Conservation (phyloP, 2,113 vertebrate genomes). For the Notechis scutatus region DNA sequence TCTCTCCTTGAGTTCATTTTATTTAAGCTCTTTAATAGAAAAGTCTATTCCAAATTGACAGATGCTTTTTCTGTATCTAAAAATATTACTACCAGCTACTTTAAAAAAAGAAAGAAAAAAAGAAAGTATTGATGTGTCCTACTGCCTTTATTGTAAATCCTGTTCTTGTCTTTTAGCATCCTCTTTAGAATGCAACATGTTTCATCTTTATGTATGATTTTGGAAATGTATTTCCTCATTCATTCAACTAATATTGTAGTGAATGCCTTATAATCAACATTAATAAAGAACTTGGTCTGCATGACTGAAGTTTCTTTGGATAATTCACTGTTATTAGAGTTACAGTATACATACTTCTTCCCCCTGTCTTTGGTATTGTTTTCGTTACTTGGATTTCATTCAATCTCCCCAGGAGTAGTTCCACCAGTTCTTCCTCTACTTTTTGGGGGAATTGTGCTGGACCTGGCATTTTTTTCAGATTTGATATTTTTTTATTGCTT, state of each 20-base stretch:
- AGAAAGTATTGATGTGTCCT: not conserved
- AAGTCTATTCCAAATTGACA: not conserved
- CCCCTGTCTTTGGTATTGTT: not conserved
- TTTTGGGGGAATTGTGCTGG: not conserved
- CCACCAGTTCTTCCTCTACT: not conserved
- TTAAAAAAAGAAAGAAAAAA: not conserved
- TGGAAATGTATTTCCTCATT: not conserved
- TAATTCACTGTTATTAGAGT: not conserved
- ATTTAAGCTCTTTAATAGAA: not conserved
- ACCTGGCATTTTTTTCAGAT: not conserved
- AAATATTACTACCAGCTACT: not conserved
- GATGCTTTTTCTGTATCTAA: not conserved
- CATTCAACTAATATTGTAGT: not conserved
- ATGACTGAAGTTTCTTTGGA: not conserved
- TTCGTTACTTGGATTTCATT: not conserved
- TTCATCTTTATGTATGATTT: not conserved
- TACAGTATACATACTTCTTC: not conserved
- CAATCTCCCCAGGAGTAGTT: not conserved
- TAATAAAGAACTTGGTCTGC: not conserved
- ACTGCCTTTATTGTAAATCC: not conserved
- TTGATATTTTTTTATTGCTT: not conserved
- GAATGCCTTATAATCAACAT: not conserved
- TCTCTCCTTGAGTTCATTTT: not conserved
- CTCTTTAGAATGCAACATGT: not conserved
- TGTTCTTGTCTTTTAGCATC: not conserved